These are phyloP conservation scores for Drosophila conformis DNA, from an alignment of 2,888 invertebrate genomes.

Conservation along the genomic window DNA sequence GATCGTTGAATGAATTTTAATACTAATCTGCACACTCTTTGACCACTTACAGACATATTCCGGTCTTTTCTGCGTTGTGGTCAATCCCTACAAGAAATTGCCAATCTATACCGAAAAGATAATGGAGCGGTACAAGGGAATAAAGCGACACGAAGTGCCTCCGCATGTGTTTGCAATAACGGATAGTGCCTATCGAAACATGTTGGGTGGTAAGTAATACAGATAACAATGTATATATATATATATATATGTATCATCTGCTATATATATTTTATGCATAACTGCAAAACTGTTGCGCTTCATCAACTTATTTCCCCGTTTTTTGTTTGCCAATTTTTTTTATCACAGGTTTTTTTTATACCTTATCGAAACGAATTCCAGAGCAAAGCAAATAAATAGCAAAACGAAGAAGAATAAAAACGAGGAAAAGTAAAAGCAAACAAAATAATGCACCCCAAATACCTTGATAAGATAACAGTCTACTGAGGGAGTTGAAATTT, in stretches of 20 bases:
- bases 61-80: constrained; percentile 99
- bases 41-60: constrained; percentile 96
- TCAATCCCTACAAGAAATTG: constrained; percentile 99
- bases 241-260: constrained; percentile 5
- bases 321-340: constrained; percentile 9
- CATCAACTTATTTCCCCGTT: not conserved
- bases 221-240: constrained; percentile 1
- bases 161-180: constrained; percentile 99
- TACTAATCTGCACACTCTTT: constrained; percentile 18
- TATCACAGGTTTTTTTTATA: constrained; percentile 11
- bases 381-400: constrained; percentile 29
- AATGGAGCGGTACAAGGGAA: constrained; percentile 99
- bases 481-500: constrained; percentile 16
- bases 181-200: constrained; percentile 99
- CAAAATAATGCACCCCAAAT: constrained; percentile 43
- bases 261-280: constrained; percentile 19
- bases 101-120: constrained; percentile 99
- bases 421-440: constrained; percentile 22
- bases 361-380: constrained; percentile 62
- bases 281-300: constrained; percentile 41
- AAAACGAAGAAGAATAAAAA: constrained; percentile 10
- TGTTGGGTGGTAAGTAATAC: constrained; percentile 95
- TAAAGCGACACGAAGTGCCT: constrained; percentile 99
- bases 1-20: not conserved
- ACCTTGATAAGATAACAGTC: constrained; percentile 64